Percentiles rank a stretch among this genome's conserved stretches.
phyloP scores from a whole-genome alignment of 2,888 invertebrate species.

The Cylloceria caligata region DNA sequence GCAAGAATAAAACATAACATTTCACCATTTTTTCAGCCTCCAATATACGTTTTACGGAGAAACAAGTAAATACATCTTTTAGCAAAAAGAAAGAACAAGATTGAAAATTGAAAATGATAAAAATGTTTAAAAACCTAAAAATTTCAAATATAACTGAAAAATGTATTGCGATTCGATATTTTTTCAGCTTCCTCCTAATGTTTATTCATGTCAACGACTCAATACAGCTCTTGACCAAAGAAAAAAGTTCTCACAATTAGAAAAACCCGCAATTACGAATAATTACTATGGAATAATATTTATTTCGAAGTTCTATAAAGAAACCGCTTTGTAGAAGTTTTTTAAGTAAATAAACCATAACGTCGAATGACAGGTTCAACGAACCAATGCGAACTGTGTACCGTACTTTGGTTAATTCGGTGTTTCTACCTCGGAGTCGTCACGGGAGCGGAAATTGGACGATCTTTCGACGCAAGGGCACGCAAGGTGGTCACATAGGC shows the following conservation, averaged over 20 bases:
- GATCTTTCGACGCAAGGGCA: slow-evolving; percentile 44
- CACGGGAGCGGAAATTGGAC: slow-evolving; percentile 67
- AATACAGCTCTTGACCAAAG: neutral
- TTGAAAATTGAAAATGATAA: no score
- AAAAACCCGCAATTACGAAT: neutral
- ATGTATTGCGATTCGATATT: no score
- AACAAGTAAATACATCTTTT: no score
- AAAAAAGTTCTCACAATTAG: neutral
- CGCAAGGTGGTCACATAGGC: slow-evolving; percentile 55
- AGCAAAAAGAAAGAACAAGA: no score
- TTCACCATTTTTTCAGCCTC: no score
- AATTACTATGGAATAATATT: neutral
- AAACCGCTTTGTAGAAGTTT: neutral
- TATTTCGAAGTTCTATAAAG: neutral
- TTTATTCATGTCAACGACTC: no score
- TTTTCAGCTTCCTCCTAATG: no score
- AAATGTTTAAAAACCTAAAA: no score
- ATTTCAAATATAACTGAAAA: no score
- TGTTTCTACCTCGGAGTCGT: slow-evolving; percentile 42
- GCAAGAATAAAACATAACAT: no score
- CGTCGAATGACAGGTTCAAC: slow-evolving; percentile 63
- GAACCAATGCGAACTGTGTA: slow-evolving; percentile 57
- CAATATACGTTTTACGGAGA: no score
- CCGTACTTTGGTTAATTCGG: slow-evolving; percentile 30
- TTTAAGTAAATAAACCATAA: slow-evolving; percentile 54